These are phyloP conservation scores for Tetranychus piercei DNA, from an alignment of 2,888 invertebrate genomes.

Conservation along the genomic window DNA sequence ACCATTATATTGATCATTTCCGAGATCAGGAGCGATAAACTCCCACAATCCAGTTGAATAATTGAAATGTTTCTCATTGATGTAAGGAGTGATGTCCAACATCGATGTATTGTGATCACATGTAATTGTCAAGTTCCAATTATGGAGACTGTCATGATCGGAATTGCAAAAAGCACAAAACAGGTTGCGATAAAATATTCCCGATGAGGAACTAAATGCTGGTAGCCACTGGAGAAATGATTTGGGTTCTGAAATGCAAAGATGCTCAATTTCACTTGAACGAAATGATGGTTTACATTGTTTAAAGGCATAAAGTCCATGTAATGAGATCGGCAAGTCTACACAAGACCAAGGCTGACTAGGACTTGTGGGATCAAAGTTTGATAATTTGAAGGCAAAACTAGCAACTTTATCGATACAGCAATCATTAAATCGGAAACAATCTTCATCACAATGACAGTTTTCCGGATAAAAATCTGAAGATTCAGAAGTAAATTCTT, in stretches of 20 bases:
- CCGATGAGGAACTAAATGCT: not conserved
- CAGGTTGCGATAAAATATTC: constrained; percentile 1
- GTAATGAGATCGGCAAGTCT: not conserved
- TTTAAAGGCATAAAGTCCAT: not conserved
- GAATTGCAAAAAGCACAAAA: constrained; percentile 1
- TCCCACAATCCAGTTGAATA: not conserved
- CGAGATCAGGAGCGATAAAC: not conserved
- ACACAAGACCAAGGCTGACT: constrained; percentile 5
- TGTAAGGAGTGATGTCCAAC: not conserved
- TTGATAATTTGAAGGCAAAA: not conserved
- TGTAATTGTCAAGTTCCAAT: not conserved
- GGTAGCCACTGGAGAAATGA: not conserved
- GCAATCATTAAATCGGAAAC: not conserved
- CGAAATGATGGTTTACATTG: not conserved
- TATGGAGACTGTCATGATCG: not conserved
- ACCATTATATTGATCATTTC: not conserved
- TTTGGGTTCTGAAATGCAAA: not conserved
- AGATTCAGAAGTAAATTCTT: not conserved
- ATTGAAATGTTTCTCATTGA: not conserved
- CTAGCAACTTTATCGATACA: constrained; percentile 1
- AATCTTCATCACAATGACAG: constrained; percentile 2
- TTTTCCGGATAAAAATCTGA: not conserved
- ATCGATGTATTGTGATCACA: not conserved
- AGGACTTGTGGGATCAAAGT: not conserved
- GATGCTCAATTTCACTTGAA: not conserved